Evolutionary conservation across 1,140 invertebrate species (phyloP), one percentile per base, ranked within the genome.

Genomic region (Sinella curviseta): DNA sequence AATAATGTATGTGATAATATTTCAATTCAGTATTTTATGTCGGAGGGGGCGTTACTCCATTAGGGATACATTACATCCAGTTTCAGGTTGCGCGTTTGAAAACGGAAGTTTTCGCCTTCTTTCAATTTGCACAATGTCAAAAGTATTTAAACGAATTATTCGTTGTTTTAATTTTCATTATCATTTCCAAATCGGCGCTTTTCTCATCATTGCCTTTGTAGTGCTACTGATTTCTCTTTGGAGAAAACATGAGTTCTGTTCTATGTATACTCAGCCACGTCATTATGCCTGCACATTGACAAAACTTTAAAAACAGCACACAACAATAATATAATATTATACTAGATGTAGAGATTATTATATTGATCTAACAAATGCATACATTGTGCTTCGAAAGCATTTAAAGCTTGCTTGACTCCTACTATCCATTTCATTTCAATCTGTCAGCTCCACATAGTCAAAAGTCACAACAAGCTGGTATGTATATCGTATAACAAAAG

Each of bases 1-100:
- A 60, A 60, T 60, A 60, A 60, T 60, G 14, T 24, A 60, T 60
- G 55, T 60, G 14, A 60, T n/a, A 60, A n/a, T n/a, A n/a, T n/a
- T n/a, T n/a, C 24, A 60, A 3, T 60, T 26, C 55, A 26, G 55
- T 14, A 24, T 60, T 60, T 60, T 60, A 60, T 60, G 55, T 26
- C 55, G 55, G 12, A 60, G n/a, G 55, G 55, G 55, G 55, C 55
- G 55, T 60, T 26, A 60, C 55, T 60, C 24, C 55, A 60, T 60
- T 60, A 60, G 55, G 14, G 55, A 60, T 60, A 26, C 55, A 60
- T 60, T 26, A 60, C 55, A 60, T 24, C n/a, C n/a, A n/a, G n/a
- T 60, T 17, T 60, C 14, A 12, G 24, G 55, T 60, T 60, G 4
- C 55, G 55, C 14, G n/a, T n/a, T 60, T 60, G 55, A 60, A 60